Evolutionary conservation across 2,113 vertebrate species (phyloP), one percentile per base, ranked within the genome.

Genomic region (Picathartes gymnocephalus): DNA sequence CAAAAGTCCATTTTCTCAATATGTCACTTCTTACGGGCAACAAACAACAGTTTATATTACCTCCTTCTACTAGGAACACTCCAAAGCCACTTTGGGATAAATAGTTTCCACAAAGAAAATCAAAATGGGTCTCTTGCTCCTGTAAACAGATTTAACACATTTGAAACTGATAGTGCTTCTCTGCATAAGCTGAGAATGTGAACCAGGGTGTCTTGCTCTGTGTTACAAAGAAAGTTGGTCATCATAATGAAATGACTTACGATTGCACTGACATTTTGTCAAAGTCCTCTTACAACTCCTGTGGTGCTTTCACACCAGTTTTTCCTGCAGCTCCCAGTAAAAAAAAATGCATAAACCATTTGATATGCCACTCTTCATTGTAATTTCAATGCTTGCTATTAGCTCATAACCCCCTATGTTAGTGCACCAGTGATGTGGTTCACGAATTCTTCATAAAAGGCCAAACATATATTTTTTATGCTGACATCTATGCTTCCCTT

Each of bases 91-190:
- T 90, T 73, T 39, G 37, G 27, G 39, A 83, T 90, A 31, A 92
- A 86, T 62, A 88, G n/a, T 47, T 92, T 94, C 81, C 58, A 70
- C 37, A n/a, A 82, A 58, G 40, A 85, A 90, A 96, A 83, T 42
- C 24, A 90, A 93, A 92, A 35, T 28, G 69, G 71, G 79, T 62
- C 37, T 71, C 85, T 85, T 90, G 33, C 39, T 81, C 28, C 37
- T 47, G 54, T 15, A 88, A 94, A 73, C 21, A 53, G 27, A n/a
- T 70, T 96, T 73, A 88, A 53, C 51, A 54, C 50, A 25, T 66
- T 84, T 85, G 74, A 95, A 95, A 77, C 28, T 39, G 74, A 73
- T 70, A 80, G 62, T 12, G 8, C 47, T 81, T 53, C 37, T 58
- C 68, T 94, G 54, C 54, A 66, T 58, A 90, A 90, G 33, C 23